Evolutionary conservation across 1,140 invertebrate genomes (phyloP).

Genomic region (Panagrolaimus sp.): DNA sequence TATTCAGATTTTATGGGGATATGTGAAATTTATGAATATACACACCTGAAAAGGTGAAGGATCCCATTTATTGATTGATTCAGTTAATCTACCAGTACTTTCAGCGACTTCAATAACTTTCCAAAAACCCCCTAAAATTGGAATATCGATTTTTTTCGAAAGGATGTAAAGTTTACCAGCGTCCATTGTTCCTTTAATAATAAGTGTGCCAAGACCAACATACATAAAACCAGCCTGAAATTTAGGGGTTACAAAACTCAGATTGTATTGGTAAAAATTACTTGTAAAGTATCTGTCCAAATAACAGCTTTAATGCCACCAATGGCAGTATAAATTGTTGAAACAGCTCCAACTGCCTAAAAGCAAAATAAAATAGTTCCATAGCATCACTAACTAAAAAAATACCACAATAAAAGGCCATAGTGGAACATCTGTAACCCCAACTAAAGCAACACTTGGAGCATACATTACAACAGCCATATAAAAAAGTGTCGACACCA

Average conservation of each 20-base stretch:
- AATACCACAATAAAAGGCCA: slow-evolving; percentile 21
- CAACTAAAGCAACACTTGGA: slow-evolving; percentile 20
- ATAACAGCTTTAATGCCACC: slow-evolving; percentile 22
- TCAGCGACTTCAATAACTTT: slow-evolving; percentile 16
- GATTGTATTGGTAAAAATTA: no score
- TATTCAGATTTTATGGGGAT: no score
- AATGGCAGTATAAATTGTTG: slow-evolving; percentile 21
- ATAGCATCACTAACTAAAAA: no score
- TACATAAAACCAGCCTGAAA: slow-evolving; percentile 9
- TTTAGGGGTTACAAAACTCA: no score
- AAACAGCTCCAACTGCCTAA: slow-evolving; percentile 12
- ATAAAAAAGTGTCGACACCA: slow-evolving; percentile 22
- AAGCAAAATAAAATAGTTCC: no score
- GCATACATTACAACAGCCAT: slow-evolving; percentile 27
- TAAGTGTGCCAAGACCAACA: slow-evolving; percentile 17
- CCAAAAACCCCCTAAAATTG: background rate
- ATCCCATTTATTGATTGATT: slow-evolving; percentile 21
- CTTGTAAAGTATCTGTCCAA: slow-evolving; percentile 22
- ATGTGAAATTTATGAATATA: background rate
- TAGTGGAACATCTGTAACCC: slow-evolving; percentile 22
- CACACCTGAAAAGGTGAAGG: slow-evolving; percentile 20
- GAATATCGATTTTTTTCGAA: background rate
- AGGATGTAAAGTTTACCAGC: background rate
- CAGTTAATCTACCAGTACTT: slow-evolving; percentile 12
- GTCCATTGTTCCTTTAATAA: slow-evolving; percentile 21